Percentiles rank a stretch among this genome's conserved stretches.
Evolutionary conservation across 1,140 invertebrate species (phyloP).

Genomic region (Apis florea): DNA sequence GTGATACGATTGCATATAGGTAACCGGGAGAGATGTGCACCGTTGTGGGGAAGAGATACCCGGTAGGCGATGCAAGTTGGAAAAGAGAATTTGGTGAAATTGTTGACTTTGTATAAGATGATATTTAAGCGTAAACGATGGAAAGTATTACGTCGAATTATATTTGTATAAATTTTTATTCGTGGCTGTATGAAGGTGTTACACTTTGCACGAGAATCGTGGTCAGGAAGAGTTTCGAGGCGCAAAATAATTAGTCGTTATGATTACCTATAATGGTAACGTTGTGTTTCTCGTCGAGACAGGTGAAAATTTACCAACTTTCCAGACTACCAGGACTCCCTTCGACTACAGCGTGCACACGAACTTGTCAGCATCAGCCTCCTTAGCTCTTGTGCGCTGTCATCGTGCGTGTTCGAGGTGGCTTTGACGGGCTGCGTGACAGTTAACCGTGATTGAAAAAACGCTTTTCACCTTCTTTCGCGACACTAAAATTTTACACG

Average conservation of each 20-base stretch:
- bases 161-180: too few species aligned
- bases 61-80: slow-evolving; percentile 33
- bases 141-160: neutral
- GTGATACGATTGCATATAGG: slow-evolving; percentile 50
- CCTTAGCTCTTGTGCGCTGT: slow-evolving; percentile 61
- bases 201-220: neutral
- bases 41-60: slow-evolving; percentile 45
- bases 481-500: too few species aligned
- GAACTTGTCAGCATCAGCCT: slow-evolving; percentile 61
- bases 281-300: neutral
- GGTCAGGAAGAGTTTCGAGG: neutral
- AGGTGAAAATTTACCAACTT: slow-evolving; percentile 26
- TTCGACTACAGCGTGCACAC: slow-evolving; percentile 59
- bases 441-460: slow-evolving; percentile 8
- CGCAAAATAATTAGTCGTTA: neutral
- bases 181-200: neutral
- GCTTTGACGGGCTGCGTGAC: slow-evolving; percentile 46
- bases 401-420: slow-evolving; percentile 31
- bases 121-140: neutral
- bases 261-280: neutral
- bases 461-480: neutral
- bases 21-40: slow-evolving; percentile 37
- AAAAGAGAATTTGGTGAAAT: neutral
- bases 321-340: slow-evolving; percentile 52
- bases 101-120: neutral